These are phyloP conservation scores for Macrobrachium rosenbergii DNA, from an alignment of 1,140 invertebrate genomes.

Conservation along the genomic window DNA sequence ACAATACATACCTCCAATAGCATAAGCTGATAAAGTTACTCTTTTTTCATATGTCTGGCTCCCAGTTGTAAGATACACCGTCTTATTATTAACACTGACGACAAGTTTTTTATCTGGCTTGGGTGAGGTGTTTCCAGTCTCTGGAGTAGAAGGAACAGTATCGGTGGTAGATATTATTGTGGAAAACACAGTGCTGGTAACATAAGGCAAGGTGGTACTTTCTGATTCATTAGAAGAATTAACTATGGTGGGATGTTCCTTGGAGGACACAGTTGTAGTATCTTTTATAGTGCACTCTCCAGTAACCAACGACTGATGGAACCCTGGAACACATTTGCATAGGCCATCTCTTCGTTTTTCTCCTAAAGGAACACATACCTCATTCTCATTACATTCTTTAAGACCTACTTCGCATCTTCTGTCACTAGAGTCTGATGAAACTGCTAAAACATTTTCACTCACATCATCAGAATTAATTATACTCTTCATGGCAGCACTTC, in stretches of 20 bases:
- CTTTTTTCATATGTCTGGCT: slow-evolving; percentile 39
- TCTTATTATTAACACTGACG: slow-evolving; percentile 47
- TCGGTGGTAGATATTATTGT: neutral
- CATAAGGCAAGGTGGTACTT: neutral
- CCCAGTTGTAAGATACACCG: slow-evolving; percentile 5
- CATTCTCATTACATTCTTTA: slow-evolving; percentile 68
- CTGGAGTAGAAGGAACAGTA: neutral
- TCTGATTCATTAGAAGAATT: neutral
- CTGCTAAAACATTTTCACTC: neutral
- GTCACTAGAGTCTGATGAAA: neutral
- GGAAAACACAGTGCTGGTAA: neutral
- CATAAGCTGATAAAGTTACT: slow-evolving; percentile 54
- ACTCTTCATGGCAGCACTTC: neutral
- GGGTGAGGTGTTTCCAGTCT: slow-evolving; percentile 11
- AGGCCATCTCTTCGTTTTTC: slow-evolving; percentile 74
- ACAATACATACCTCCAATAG: slow-evolving; percentile 44
- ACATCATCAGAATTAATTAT: neutral
- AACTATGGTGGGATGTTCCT: neutral
- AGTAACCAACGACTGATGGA: neutral
- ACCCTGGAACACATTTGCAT: slow-evolving; percentile 75
- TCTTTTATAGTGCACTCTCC: slow-evolving; percentile 16
- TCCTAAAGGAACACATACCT: slow-evolving; percentile 69
- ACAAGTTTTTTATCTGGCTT: slow-evolving; percentile 76
- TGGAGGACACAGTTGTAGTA: neutral
- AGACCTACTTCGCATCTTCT: slow-evolving; percentile 68